A percentile compares a stretch with the other conserved stretches of the same genome.
phyloP scores from a whole-genome alignment of 2,888 invertebrate species.

The Netelia virgata region DNA sequence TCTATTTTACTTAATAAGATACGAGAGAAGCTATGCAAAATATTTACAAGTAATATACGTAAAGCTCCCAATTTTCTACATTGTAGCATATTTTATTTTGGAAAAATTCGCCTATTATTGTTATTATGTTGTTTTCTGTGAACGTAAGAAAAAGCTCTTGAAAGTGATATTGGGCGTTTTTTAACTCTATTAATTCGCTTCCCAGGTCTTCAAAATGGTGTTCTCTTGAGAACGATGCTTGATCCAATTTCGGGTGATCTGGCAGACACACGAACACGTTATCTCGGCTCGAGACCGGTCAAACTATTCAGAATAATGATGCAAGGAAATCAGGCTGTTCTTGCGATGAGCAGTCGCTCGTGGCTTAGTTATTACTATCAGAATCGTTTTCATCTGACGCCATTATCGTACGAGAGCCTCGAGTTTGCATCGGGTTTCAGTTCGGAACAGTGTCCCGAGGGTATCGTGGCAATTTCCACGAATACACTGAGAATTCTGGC shows the following conservation, averaged over 20 bases:
- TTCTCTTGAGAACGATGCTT: slow-evolving; percentile 95
- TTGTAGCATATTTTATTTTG: too few relatives aligned
- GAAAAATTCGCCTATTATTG: slow-evolving; percentile 31
- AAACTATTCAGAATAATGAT: slow-evolving; percentile 98
- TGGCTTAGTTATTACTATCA: slow-evolving; percentile 99
- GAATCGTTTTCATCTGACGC: slow-evolving; percentile 97
- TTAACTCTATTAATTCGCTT: slow-evolving; percentile 39
- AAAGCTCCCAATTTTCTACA: too few relatives aligned
- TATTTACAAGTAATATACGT: too few relatives aligned
- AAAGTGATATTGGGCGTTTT: slow-evolving; percentile 59
- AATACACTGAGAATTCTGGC: slow-evolving; percentile 99
- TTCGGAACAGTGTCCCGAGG: slow-evolving; percentile 99
- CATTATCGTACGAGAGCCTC: slow-evolving; percentile 97
- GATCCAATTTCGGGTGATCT: slow-evolving; percentile 98
- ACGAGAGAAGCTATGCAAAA: too few relatives aligned
- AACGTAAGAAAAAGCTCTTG: slow-evolving; percentile 29
- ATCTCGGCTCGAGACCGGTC: slow-evolving; percentile 97
- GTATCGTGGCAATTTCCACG: slow-evolving; percentile 99
- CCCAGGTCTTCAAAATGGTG: slow-evolving; percentile 95
- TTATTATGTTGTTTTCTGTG: slow-evolving; percentile 31
- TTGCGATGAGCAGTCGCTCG: slow-evolving; percentile 98
- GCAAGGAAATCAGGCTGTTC: slow-evolving; percentile 98
- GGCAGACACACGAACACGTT: slow-evolving; percentile 98
- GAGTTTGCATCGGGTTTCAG: slow-evolving; percentile 99
- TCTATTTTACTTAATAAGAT: too few relatives aligned